Evolutionary conservation across 2,797 vertebrate genomes (phyloP).

Genomic region (Megaceryle alcyon): DNA sequence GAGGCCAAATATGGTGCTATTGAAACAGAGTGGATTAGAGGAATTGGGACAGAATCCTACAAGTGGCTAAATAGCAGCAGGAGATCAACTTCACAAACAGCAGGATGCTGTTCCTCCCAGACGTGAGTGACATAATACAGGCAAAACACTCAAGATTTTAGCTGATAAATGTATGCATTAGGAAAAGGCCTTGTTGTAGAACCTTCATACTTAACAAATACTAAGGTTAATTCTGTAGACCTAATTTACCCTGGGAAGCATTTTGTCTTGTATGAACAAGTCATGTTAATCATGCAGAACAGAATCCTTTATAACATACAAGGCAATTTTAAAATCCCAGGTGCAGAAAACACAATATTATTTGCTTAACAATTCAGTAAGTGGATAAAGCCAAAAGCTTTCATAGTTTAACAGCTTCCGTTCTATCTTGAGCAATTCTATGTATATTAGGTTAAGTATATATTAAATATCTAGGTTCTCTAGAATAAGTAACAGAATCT

Average conservation of each 20-base stretch:
- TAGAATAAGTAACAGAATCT: not conserved
- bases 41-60: constrained; percentile 62
- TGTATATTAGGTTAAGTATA: not conserved
- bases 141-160: constrained; percentile 51
- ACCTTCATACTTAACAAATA: not conserved
- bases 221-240: not conserved
- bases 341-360: not conserved
- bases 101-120: constrained; percentile 66
- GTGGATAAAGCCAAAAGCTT: not conserved
- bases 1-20: constrained; percentile 62
- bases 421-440: not conserved
- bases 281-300: not conserved
- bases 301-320: not conserved
- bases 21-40: constrained; percentile 59
- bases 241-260: not conserved
- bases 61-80: constrained; percentile 69
- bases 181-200: not conserved
- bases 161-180: constrained; percentile 27
- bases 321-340: not conserved
- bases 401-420: not conserved
- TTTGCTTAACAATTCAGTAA: not conserved
- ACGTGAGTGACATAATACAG: constrained; percentile 68
- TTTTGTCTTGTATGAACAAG: not conserved
- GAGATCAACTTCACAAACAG: constrained; percentile 67
- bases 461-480: not conserved